Conservation (phyloP, 2,888 invertebrate genomes). For the Horisme vitalbata region DNA sequence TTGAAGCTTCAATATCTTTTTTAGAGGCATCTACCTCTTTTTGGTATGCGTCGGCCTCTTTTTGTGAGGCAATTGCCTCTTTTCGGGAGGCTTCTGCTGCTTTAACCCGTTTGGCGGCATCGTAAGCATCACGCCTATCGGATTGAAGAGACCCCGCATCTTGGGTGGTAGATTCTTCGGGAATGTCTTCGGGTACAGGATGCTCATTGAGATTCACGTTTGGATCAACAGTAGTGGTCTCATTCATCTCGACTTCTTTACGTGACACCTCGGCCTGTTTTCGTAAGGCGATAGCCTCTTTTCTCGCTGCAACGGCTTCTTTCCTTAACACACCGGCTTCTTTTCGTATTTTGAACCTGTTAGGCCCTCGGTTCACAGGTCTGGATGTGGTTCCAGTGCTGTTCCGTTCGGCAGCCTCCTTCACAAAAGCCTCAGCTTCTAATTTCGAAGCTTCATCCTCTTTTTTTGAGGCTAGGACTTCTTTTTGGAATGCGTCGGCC, state of each 20-base stretch:
- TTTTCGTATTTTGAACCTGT: constrained; percentile 20
- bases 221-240: constrained; percentile 24
- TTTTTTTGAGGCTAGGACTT: constrained; percentile 18
- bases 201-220: no score
- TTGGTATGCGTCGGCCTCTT: constrained; percentile 24
- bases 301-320: constrained; percentile 11
- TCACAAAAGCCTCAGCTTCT: constrained; percentile 20
- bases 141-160: constrained; percentile 15
- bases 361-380: constrained; percentile 13
- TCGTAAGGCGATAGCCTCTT: constrained; percentile 36
- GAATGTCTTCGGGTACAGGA: background rate
- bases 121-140: constrained; percentile 38
- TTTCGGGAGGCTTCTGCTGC: constrained; percentile 38
- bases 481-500: constrained; percentile 32
- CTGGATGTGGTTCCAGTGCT: constrained; percentile 19
- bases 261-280: constrained; percentile 28
- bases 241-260: constrained; percentile 50
- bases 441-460: constrained; percentile 22
- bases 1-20: constrained; percentile 20
- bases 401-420: constrained; percentile 19
- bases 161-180: constrained; percentile 38
- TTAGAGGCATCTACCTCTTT: constrained; percentile 29
- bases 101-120: constrained; percentile 46
- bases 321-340: constrained; percentile 14
- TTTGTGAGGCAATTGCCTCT: constrained; percentile 29